Percentiles rank a stretch among this genome's conserved stretches.
Conservation (phyloP, 1,140 invertebrate species). For the Drosophila orena region DNA sequence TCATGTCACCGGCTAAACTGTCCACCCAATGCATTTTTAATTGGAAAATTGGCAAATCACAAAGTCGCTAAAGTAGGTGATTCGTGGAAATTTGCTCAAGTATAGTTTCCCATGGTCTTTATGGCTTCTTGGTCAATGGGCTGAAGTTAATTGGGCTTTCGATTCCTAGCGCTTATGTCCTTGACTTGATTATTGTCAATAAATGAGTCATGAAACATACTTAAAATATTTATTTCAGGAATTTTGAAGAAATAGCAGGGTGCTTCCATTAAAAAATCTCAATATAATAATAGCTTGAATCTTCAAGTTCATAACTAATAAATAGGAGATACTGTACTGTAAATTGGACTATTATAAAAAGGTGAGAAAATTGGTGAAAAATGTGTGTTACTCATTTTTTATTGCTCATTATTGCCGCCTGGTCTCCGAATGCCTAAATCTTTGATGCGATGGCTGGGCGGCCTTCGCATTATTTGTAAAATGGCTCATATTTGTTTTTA, state of each 20-base stretch:
- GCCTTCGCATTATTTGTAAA: conserved; percentile 58
- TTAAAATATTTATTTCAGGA: too few species aligned
- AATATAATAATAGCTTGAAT: too few species aligned
- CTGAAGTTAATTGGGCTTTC: not conserved
- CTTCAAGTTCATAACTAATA: not conserved
- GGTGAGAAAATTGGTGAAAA: conserved; percentile 16
- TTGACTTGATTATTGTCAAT: too few species aligned
- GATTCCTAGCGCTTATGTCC: not conserved
- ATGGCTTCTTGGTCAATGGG: not conserved
- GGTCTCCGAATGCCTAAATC: conserved; percentile 23
- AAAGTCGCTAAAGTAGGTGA: conserved; percentile 8
- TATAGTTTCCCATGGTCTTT: conserved; percentile 9
- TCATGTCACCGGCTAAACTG: conserved; percentile 63
- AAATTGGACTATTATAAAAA: not conserved
- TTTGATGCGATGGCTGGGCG: conserved; percentile 39
- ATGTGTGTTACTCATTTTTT: conserved; percentile 10
- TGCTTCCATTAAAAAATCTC: too few species aligned
- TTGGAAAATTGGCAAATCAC: conserved; percentile 53
- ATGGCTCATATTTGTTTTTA: conserved; percentile 56
- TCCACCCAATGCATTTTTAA: conserved; percentile 65
- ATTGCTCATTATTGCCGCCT: conserved; percentile 20
- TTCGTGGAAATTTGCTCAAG: conserved; percentile 26
- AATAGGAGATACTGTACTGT: not conserved
- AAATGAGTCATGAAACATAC: too few species aligned
- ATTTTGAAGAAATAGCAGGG: too few species aligned